These are phyloP conservation scores for Petroica traversi DNA, from an alignment of 2,113 vertebrate species.

Conservation along the genomic window DNA sequence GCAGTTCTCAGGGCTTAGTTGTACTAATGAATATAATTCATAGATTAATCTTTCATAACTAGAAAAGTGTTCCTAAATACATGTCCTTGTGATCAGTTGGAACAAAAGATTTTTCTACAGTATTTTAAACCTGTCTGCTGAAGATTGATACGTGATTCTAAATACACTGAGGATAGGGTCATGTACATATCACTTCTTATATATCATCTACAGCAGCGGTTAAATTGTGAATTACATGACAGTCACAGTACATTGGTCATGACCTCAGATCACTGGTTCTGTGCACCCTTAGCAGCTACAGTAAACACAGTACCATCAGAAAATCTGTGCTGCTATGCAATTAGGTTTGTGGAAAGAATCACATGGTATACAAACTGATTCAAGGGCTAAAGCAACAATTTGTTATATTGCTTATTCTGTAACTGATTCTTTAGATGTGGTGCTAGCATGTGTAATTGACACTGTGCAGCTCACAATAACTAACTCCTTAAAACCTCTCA, in stretches of 20 bases:
- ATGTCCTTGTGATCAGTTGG: background rate
- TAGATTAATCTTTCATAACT: background rate
- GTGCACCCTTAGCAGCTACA: background rate
- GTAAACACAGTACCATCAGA: background rate
- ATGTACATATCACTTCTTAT: background rate
- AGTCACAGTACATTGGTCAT: constrained; percentile 1
- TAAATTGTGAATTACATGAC: background rate
- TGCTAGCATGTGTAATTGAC: background rate
- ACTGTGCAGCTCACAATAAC: background rate
- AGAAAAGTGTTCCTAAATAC: background rate
- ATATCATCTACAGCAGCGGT: background rate
- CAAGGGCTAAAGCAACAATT: background rate
- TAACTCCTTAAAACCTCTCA: background rate
- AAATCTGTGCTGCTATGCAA: background rate
- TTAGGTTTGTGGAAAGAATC: background rate
- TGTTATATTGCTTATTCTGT: background rate
- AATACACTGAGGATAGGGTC: background rate
- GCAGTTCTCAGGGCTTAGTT: background rate
- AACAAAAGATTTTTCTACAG: background rate
- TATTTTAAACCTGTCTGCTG: background rate
- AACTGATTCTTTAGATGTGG: background rate
- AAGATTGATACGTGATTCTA: constrained; percentile 1
- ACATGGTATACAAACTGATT: background rate
- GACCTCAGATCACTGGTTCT: background rate
- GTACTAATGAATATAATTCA: background rate